A percentile compares a stretch with the other conserved stretches of the same genome.
These are phyloP conservation scores for Sebastes taczanowskii DNA, from an alignment of 2,797 vertebrate species.

Conservation along the genomic window DNA sequence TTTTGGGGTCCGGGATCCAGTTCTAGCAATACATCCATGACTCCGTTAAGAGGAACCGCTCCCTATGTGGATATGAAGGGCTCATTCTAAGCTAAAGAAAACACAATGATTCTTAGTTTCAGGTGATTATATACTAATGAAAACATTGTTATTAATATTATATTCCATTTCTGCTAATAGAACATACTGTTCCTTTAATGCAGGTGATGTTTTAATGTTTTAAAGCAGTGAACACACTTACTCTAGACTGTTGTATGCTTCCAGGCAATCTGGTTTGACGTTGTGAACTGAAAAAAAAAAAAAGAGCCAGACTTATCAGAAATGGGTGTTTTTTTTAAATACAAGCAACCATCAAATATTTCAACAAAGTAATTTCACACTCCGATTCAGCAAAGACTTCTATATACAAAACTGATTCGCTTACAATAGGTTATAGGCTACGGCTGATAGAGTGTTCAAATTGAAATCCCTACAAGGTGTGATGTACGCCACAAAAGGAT, in stretches of 20 bases:
- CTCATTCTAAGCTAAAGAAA: no score
- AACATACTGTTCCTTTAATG: not conserved
- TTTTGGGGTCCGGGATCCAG: no score
- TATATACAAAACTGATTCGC: conserved; percentile 56
- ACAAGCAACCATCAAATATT: conserved; percentile 61
- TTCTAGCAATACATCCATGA: no score
- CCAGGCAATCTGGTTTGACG: conserved; percentile 92
- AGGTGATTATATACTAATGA: no score
- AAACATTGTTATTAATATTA: no score
- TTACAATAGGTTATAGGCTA: conserved; percentile 64
- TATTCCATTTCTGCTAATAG: no score
- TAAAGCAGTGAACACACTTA: conserved; percentile 75
- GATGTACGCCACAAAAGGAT: conserved; percentile 51
- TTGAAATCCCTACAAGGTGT: conserved; percentile 60
- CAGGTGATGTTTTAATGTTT: not conserved
- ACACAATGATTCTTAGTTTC: no score
- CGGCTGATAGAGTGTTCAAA: conserved; percentile 59
- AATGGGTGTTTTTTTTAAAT: conserved; percentile 21
- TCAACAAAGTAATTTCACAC: conserved; percentile 75
- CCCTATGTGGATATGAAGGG: no score
- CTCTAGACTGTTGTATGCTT: conserved; percentile 91
- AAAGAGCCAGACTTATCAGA: conserved; percentile 23
- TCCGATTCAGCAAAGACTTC: conserved; percentile 55
- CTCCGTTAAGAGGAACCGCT: no score
- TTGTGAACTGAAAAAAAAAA: conserved; percentile 87